These are phyloP conservation scores for Pharmacophagus antenor DNA, from an alignment of 2,888 invertebrate species.

Conservation along the genomic window DNA sequence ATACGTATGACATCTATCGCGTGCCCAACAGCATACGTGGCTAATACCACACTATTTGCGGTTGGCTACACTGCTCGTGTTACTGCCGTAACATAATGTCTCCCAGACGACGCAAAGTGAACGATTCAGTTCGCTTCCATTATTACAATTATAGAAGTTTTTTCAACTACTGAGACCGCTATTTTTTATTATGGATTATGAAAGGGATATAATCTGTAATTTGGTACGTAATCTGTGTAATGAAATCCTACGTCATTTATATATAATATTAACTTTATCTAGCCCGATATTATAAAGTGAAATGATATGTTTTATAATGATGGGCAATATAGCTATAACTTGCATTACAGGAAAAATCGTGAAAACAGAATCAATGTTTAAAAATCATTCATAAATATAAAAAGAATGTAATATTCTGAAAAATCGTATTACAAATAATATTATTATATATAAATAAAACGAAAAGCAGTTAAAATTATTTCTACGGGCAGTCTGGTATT, in stretches of 20 bases:
- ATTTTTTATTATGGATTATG: neutral
- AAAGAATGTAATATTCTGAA: no score
- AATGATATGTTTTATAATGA: no score
- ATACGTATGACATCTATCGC: conserved; percentile 52
- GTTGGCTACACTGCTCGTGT: conserved; percentile 50
- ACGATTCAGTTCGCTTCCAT: conserved; percentile 14
- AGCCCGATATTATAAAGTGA: no score
- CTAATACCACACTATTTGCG: conserved; percentile 65
- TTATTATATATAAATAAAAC: no score
- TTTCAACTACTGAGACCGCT: neutral
- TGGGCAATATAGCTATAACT: no score
- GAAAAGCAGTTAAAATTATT: no score
- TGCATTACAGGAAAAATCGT: no score
- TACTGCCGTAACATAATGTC: conserved; percentile 34
- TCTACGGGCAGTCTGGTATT: no score
- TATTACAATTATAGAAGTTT: conserved; percentile 7
- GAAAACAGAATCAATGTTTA: no score
- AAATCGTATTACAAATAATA: no score
- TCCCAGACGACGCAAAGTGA: conserved; percentile 3
- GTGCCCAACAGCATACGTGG: conserved; percentile 53
- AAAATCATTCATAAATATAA: no score
- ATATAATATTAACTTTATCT: neutral
- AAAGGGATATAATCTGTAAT: neutral
- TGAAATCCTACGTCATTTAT: no score
- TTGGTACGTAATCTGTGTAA: neutral